Evolutionary conservation across 2,797 vertebrate genomes (phyloP).

Genomic region (Mergus octosetaceus): DNA sequence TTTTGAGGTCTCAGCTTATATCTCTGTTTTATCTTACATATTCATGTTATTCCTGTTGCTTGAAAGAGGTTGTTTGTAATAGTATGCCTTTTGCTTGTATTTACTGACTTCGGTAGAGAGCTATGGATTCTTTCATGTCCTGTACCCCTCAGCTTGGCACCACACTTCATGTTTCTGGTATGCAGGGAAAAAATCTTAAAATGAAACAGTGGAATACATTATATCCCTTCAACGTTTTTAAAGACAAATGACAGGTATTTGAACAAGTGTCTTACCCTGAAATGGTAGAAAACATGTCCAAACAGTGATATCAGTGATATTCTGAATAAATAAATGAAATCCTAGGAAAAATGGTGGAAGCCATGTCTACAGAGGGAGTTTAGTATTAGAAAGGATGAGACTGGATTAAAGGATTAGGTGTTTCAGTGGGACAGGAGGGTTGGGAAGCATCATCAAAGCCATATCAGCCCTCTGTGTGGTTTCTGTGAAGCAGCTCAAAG

Average conservation of each 20-base stretch:
- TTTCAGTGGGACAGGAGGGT: not conserved
- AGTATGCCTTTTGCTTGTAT: not conserved
- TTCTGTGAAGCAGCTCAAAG: not conserved
- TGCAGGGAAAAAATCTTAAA: not conserved
- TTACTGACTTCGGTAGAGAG: not conserved
- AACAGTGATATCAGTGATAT: not conserved
- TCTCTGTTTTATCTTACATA: not conserved
- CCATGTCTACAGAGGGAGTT: not conserved
- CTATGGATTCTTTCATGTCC: not conserved
- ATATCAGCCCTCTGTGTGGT: not conserved
- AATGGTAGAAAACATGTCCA: not conserved
- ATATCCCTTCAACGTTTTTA: not conserved
- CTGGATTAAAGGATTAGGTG: not conserved
- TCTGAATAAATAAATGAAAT: not conserved
- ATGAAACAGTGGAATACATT: not conserved
- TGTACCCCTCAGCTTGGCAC: not conserved
- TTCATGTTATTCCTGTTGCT: not conserved
- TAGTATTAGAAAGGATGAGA: not conserved
- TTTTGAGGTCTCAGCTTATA: not conserved
- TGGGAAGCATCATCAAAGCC: not conserved
- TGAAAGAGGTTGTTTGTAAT: not conserved
- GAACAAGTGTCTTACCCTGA: not conserved
- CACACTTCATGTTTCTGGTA: not conserved
- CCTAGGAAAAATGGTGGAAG: not conserved
- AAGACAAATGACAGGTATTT: not conserved